phyloP scores from a whole-genome alignment of 2,113 vertebrate genomes.

The Rhodinocichla rosea region DNA sequence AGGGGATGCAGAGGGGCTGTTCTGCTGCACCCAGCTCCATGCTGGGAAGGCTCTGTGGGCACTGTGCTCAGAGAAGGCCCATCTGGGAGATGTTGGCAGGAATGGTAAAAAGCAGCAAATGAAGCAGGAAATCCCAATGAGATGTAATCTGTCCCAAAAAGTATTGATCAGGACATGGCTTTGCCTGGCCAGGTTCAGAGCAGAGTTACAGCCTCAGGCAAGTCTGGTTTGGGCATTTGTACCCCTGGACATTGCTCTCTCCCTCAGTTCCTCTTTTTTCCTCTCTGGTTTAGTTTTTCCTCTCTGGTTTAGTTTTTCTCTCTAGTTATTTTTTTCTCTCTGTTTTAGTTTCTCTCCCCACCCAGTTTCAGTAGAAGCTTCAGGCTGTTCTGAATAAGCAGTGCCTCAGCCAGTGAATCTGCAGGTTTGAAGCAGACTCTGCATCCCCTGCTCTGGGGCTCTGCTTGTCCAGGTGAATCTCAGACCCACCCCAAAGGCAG shows the following conservation, averaged over 20 bases:
- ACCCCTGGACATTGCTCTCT: background rate
- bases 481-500: background rate
- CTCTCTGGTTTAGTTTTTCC: background rate
- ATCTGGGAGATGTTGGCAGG: background rate
- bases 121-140: background rate
- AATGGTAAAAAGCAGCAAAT: background rate
- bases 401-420: accelerated
- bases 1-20: background rate
- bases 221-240: background rate
- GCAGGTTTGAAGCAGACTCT: background rate
- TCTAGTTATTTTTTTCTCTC: too few relatives aligned
- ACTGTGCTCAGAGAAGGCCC: background rate
- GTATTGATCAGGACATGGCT: background rate
- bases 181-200: background rate
- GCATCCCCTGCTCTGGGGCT: background rate
- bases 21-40: background rate
- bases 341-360: background rate
- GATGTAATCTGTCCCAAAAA: background rate
- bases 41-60: background rate
- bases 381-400: background rate
- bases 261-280: background rate
- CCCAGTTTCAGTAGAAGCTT: background rate
- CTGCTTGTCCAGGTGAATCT: background rate
- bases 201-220: background rate
- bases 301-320: background rate